Conservation (phyloP, 2,797 vertebrate species). For the Caiman crocodilus region DNA sequence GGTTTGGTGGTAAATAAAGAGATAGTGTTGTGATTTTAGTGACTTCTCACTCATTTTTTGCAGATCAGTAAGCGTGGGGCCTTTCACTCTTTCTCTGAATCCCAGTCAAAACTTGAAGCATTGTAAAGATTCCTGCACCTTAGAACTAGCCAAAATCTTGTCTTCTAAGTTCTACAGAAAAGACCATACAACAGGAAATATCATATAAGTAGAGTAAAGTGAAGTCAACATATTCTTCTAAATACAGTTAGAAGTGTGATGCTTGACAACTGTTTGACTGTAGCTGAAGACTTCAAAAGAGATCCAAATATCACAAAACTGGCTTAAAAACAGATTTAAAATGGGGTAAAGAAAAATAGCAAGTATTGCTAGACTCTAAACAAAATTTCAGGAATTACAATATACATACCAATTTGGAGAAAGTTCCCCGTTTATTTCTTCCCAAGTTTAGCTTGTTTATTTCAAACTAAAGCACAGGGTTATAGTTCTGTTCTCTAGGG, state of each 20-base stretch:
- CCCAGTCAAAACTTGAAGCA: not conserved
- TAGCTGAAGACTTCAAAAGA: not conserved
- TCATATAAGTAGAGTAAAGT: not conserved
- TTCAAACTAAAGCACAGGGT: not conserved
- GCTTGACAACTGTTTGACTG: too few relatives aligned
- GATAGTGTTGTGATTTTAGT: not conserved
- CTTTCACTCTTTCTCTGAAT: not conserved
- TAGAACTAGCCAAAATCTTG: not conserved
- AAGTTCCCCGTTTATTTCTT: not conserved
- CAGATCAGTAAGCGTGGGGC: not conserved
- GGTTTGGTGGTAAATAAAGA: not conserved
- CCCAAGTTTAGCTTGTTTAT: not conserved
- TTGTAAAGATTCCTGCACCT: not conserved
- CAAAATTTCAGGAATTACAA: not conserved
- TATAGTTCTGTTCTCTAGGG: not conserved
- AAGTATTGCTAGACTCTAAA: not conserved
- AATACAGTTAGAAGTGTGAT: not conserved
- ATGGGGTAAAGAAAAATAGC: not conserved
- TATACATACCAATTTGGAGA: not conserved
- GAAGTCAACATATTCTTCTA: not conserved
- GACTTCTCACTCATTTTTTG: not conserved
- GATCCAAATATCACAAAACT: not conserved
- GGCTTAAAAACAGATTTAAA: not conserved
- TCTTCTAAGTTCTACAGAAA: not conserved
- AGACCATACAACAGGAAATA: not conserved